Base-by-base conservation (phyloP, 2,113 vertebrate genomes). In the Rhadina sibilatrix region DNA sequence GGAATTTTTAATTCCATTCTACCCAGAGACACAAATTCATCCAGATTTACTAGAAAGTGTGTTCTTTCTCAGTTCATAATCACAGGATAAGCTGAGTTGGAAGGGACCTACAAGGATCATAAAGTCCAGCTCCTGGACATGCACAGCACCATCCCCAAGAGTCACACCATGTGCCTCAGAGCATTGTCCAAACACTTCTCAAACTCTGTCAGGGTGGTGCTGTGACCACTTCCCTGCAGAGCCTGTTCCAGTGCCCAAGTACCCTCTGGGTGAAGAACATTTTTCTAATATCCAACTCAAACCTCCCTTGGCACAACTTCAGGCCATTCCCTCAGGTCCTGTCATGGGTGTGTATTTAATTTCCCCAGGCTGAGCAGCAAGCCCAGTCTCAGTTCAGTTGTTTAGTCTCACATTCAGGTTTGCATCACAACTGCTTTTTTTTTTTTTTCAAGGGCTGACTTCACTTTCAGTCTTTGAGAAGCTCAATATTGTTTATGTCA, bases 151-250 rank as follows among this genome's bases (percentile, higher is more conserved):
- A 76, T 42, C 61, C 20, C 53, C 53, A 22, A 15, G 37, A 37
- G 17, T 44, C 53, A 60, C 44, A 6, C 9, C 7, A 0, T 6
- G 9, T 50, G 3, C 14, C 27, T 0, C 0, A 60, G 37, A 15
- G 27, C 21, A 59, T 0, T 57, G 12, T 52, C 33, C 21, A 60
- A 77, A 52, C 3, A 3, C 14, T 37, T 6, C 22, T 3, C 1
- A 0, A 68, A 4, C 17, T 59, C 71, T 37, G 31, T 27, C 44
- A 59, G 44, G 13, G 16, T 44, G 49, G 17, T 68, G 44, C 37
- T 76, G 44, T 33, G 63, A 52, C 72, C 31, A 44, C 31, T 31
- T 2, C 24, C 33, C 44, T 42, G 52, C 11, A 10, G 17, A 64
- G 9, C 12, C n/a, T 54, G 17, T 18, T 44, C 40, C 71, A 68